phyloP scores from a whole-genome alignment of 2,888 invertebrate species.

The Achlya flavicornis region DNA sequence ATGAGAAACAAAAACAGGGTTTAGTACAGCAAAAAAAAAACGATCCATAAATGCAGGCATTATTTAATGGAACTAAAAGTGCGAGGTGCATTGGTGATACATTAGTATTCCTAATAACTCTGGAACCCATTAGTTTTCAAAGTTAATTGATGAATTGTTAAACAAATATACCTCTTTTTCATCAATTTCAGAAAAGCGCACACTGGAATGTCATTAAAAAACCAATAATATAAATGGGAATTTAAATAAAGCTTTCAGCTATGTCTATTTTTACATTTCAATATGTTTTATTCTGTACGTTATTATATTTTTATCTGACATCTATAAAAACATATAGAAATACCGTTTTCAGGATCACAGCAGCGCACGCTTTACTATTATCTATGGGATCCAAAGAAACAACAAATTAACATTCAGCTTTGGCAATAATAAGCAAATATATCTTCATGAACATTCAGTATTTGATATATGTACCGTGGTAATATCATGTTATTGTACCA shows the following conservation, averaged over 20 bases:
- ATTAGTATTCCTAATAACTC: constrained; percentile 38
- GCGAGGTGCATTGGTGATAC: constrained; percentile 73
- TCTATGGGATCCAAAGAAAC: not conserved
- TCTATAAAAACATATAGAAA: no score
- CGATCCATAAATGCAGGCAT: constrained; percentile 36
- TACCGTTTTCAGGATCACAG: not conserved
- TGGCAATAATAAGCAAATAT: constrained; percentile 1
- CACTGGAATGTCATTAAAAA: no score
- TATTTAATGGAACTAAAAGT: constrained; percentile 49
- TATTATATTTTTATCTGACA: not conserved
- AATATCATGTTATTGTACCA: not conserved
- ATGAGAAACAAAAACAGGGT: constrained; percentile 26
- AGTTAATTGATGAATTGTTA: not conserved
- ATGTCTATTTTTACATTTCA: no score
- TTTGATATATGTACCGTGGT: no score
- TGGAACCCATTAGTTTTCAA: constrained; percentile 39
- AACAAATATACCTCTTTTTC: no score
- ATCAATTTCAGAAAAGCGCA: no score
- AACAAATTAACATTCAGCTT: not conserved
- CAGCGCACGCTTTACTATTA: not conserved
- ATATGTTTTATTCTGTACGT: no score
- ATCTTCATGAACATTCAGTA: not conserved
- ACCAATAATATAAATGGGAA: no score
- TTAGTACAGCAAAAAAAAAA: constrained; percentile 27
- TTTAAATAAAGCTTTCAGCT: no score